phyloP scores from a whole-genome alignment of 2,888 invertebrate genomes.

The Oscheius myriophilus region DNA sequence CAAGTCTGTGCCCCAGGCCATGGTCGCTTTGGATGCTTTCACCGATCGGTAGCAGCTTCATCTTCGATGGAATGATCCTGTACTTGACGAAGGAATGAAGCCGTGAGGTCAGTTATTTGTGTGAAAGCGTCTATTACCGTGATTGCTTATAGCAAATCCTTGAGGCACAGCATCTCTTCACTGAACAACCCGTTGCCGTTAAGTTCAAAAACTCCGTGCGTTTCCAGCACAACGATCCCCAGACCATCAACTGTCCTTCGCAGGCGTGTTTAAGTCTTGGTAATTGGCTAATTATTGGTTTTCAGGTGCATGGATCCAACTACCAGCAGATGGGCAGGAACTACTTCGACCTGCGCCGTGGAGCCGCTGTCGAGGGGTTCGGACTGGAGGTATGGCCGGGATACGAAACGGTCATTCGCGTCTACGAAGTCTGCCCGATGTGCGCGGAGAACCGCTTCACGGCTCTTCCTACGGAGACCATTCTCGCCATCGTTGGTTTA shows the following conservation, averaged over 20 bases:
- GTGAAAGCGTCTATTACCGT: background rate
- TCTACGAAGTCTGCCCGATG: constrained; percentile 82
- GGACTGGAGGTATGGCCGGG: constrained; percentile 71
- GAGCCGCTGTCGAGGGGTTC: constrained; percentile 73
- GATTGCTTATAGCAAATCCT: constrained; percentile 39
- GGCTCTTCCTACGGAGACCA: constrained; percentile 82
- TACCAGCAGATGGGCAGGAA: constrained; percentile 67
- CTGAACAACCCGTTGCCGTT: constrained; percentile 54
- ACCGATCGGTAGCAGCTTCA: constrained; percentile 38
- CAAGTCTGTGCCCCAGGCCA: constrained; percentile 37
- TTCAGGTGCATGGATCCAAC: constrained; percentile 59
- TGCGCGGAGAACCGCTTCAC: constrained; percentile 85
- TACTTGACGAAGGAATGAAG: constrained; percentile 42
- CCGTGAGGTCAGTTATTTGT: constrained; percentile 15
- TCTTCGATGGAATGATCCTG: constrained; percentile 67
- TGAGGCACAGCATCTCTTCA: constrained; percentile 41
- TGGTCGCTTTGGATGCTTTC: constrained; percentile 32
- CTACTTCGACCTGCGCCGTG: constrained; percentile 72
- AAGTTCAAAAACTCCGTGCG: constrained; percentile 59
- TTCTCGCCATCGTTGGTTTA: constrained; percentile 74
- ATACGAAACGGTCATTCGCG: constrained; percentile 81
- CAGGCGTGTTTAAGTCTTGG: constrained; percentile 36
- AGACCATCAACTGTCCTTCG: constrained; percentile 66
- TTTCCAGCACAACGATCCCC: constrained; percentile 61
- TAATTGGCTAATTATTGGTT: constrained; percentile 24